These are phyloP conservation scores for Riparia riparia DNA, from an alignment of 2,113 vertebrate genomes.

Conservation along the genomic window DNA sequence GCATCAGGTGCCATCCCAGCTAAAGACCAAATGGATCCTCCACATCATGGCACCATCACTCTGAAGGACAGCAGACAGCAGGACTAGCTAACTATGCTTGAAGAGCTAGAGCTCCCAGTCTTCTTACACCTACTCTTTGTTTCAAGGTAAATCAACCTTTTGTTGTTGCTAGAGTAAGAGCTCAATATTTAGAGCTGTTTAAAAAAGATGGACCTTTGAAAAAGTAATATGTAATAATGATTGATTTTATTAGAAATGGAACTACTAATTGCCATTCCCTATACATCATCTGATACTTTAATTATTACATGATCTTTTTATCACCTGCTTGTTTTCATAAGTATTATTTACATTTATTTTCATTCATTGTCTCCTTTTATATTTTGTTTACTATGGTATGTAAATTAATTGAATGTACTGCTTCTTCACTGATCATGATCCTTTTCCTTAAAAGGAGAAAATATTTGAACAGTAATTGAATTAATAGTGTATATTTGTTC, in stretches of 20 bases:
- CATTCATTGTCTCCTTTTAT: not conserved
- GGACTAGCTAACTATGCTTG: slow-evolving; percentile 16
- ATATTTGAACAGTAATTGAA: not conserved
- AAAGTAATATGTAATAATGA: not conserved
- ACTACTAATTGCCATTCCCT: not conserved
- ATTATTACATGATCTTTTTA: not conserved
- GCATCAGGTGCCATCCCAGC: not conserved
- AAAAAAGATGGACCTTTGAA: not conserved
- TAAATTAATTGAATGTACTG: not conserved
- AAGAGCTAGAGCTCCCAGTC: slow-evolving; percentile 28
- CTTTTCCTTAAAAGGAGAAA: not conserved
- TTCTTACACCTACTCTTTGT: slow-evolving; percentile 15
- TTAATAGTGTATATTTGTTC: not conserved
- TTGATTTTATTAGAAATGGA: not conserved
- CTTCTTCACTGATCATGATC: not conserved
- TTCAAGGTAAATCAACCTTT: slow-evolving; percentile 44
- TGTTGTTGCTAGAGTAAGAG: not conserved
- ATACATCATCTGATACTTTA: not conserved
- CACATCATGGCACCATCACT: not conserved
- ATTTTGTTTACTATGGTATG: not conserved
- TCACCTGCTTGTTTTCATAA: not conserved
- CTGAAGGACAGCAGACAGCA: slow-evolving; percentile 28
- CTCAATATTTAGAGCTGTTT: not conserved
- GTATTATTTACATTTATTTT: not conserved
- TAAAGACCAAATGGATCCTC: slow-evolving; percentile 35